phyloP scores from a whole-genome alignment of 2,888 invertebrate species.

The Nyleta sp. region DNA sequence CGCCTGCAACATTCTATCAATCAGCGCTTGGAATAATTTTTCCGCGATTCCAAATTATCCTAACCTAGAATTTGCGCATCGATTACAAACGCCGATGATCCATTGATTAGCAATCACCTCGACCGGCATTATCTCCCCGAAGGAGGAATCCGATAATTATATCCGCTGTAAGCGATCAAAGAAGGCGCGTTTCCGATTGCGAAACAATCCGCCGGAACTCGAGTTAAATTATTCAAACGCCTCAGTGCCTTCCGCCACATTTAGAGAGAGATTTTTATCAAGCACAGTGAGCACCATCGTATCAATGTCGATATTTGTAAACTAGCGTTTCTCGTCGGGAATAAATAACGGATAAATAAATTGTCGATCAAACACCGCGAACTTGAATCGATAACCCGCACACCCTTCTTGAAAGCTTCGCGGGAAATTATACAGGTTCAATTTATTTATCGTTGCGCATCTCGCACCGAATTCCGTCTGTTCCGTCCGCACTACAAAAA shows the following conservation, averaged over 20 bases:
- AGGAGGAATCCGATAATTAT: conserved; percentile 27
- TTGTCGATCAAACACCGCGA: conserved; percentile 30
- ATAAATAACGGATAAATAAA: conserved; percentile 48
- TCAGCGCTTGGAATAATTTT: neutral
- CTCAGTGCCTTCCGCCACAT: conserved; percentile 37
- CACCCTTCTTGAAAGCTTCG: neutral
- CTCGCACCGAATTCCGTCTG: no score
- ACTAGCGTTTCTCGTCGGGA: conserved; percentile 40
- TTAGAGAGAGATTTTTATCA: conserved; percentile 51
- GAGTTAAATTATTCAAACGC: conserved; percentile 47
- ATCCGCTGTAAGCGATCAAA: conserved; percentile 29
- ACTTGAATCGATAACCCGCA: conserved; percentile 22
- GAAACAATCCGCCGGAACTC: conserved; percentile 31
- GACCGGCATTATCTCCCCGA: conserved; percentile 10
- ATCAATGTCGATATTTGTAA: conserved; percentile 42
- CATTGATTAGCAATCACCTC: conserved; percentile 17
- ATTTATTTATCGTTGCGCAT: conserved; percentile 5
- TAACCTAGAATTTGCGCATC: conserved; percentile 1
- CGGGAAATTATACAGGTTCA: neutral
- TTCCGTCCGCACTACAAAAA: no score
- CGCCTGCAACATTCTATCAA: neutral
- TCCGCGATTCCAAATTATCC: neutral
- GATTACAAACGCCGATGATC: neutral
- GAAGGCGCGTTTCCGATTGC: conserved; percentile 42
- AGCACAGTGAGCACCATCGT: conserved; percentile 40